Percentiles rank a stretch among this genome's conserved stretches.
These are phyloP conservation scores for Achlya flavicornis DNA, from an alignment of 2,888 invertebrate species.

Conservation along the genomic window DNA sequence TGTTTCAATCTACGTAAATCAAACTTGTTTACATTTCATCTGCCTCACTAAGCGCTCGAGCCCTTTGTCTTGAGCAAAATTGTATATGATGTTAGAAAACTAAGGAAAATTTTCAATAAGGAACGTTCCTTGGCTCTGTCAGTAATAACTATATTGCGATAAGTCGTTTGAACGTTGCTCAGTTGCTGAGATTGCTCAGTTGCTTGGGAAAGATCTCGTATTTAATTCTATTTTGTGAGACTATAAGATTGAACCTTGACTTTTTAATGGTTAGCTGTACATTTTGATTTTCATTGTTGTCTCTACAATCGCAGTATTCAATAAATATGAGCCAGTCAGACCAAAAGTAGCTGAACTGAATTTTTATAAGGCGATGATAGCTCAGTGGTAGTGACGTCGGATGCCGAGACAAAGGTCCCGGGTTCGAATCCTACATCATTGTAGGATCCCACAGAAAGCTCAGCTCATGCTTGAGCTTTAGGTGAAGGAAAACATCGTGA, in stretches of 20 bases:
- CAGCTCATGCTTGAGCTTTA: no score
- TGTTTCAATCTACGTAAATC: conserved; percentile 60
- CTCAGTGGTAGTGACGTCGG: no score
- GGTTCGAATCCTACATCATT: no score
- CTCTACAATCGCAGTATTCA: no score
- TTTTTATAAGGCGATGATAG: no score
- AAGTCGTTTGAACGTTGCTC: neutral
- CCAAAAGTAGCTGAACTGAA: no score
- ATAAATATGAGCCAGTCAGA: no score
- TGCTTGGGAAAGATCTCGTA: neutral
- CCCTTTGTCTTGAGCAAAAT: conserved; percentile 18
- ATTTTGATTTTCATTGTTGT: neutral
- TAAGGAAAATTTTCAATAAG: neutral
- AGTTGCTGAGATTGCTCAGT: neutral
- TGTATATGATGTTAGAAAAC: conserved; percentile 12
- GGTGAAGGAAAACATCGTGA: no score
- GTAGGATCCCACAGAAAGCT: no score
- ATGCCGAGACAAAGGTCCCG: no score
- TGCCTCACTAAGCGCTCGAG: conserved; percentile 36
- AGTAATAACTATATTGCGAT: neutral
- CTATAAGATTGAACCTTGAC: no score
- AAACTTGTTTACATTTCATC: conserved; percentile 60
- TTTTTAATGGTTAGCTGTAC: neutral
- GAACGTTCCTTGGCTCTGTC: neutral
- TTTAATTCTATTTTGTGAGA: neutral